These are phyloP conservation scores for Dastarcus helophoroides DNA, from an alignment of 2,888 invertebrate genomes.

Conservation along the genomic window DNA sequence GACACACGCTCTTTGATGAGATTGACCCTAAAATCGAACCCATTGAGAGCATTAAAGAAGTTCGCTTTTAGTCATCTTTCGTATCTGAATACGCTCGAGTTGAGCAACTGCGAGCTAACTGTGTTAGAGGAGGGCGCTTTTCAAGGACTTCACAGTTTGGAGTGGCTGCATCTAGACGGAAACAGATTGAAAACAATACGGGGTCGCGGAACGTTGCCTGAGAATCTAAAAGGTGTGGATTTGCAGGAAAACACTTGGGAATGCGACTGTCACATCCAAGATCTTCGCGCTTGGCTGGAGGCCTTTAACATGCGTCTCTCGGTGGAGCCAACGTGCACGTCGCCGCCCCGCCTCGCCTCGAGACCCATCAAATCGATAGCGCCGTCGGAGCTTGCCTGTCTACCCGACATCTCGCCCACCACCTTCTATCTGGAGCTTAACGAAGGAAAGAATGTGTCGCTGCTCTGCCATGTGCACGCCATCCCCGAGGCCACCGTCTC, in stretches of 20 bases:
- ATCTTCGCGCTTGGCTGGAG: slow-evolving; percentile 66
- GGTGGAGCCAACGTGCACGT: slow-evolving; percentile 66
- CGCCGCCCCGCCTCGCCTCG: slow-evolving; percentile 56
- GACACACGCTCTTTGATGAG: slow-evolving; percentile 76
- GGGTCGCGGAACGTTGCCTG: slow-evolving; percentile 60
- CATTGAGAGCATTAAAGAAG: slow-evolving; percentile 59
- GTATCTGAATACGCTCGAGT: slow-evolving; percentile 67
- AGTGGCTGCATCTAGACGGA: slow-evolving; percentile 74
- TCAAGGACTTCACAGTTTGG: slow-evolving; percentile 65
- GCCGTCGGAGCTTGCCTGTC: slow-evolving; percentile 64
- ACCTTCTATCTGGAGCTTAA: slow-evolving; percentile 65
- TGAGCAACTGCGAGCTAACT: slow-evolving; percentile 70
- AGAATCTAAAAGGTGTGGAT: slow-evolving; percentile 61
- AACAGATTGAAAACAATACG: slow-evolving; percentile 66
- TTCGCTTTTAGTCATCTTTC: slow-evolving; percentile 64
- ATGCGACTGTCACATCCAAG: slow-evolving; percentile 74
- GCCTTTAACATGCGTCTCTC: slow-evolving; percentile 66
- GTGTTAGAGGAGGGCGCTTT: slow-evolving; percentile 71
- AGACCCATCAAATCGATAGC: slow-evolving; percentile 54
- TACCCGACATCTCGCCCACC: slow-evolving; percentile 67
- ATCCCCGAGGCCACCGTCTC: slow-evolving; percentile 70
- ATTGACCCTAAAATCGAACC: slow-evolving; percentile 69
- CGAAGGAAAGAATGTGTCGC: slow-evolving; percentile 69
- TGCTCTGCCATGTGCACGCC: slow-evolving; percentile 69
- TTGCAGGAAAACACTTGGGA: slow-evolving; percentile 81